A percentile compares a stretch with the other conserved stretches of the same genome.
Conservation (phyloP, 1,140 invertebrate species). For the Lordiphosa mommai region DNA sequence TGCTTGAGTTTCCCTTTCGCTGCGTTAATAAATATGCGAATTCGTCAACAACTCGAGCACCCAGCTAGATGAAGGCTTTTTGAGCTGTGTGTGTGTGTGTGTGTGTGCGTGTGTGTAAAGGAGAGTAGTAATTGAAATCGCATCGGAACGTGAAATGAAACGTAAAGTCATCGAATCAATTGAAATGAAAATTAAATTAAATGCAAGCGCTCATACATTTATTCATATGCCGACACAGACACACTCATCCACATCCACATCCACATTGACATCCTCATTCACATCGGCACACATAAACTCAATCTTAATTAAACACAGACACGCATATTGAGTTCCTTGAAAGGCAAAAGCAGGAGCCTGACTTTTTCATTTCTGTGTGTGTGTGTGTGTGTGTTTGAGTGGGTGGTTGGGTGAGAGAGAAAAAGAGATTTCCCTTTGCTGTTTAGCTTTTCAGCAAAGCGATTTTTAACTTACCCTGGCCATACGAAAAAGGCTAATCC, state of each 20-base stretch:
- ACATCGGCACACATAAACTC: slow-evolving; percentile 37
- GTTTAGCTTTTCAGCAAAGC: slow-evolving; percentile 40
- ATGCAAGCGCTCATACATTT: slow-evolving; percentile 72
- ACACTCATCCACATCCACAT: slow-evolving; percentile 14
- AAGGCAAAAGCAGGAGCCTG: slow-evolving; percentile 57
- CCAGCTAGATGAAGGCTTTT: neutral
- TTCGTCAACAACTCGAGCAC: slow-evolving; percentile 34
- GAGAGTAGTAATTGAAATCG: slow-evolving; percentile 70
- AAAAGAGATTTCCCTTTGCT: slow-evolving; percentile 7
- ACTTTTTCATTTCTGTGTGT: slow-evolving; percentile 26
- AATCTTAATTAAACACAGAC: slow-evolving; percentile 74
- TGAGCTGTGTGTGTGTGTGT: neutral
- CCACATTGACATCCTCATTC: slow-evolving; percentile 22
- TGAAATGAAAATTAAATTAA: slow-evolving; percentile 78
- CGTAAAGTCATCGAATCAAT: slow-evolving; percentile 78
- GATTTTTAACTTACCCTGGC: slow-evolving; percentile 9
- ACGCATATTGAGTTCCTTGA: slow-evolving; percentile 72
- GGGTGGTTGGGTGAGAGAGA: neutral
- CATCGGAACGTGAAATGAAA: slow-evolving; percentile 76
- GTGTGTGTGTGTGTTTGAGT: neutral
- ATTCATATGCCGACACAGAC: slow-evolving; percentile 50
- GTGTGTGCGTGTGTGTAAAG: slow-evolving; percentile 9
- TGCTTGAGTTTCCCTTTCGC: slow-evolving; percentile 1
- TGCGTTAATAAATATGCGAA: slow-evolving; percentile 40
- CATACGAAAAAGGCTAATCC: too few relatives aligned